Percentiles rank a stretch among this genome's conserved stretches.
phyloP scores from a whole-genome alignment of 2,113 vertebrate species.

The Melanerpes aurifrons region DNA sequence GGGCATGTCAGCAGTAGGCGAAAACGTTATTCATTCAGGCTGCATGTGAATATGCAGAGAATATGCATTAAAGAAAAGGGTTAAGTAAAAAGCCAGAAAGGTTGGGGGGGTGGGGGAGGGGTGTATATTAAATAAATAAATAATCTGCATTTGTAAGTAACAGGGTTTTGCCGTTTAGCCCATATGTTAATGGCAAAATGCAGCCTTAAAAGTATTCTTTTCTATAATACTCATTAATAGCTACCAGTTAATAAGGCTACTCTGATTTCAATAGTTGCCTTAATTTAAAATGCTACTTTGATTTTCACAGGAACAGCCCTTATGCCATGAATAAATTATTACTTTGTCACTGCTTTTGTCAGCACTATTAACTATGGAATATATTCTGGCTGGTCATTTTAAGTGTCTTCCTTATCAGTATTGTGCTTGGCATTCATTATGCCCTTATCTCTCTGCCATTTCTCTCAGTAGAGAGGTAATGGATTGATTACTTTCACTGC shows the following conservation, averaged over 20 bases:
- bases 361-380: slow-evolving; percentile 72
- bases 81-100: slow-evolving; percentile 52
- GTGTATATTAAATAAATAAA: background rate
- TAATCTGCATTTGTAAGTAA: background rate
- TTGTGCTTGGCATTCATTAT: slow-evolving; percentile 76
- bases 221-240: slow-evolving; percentile 32
- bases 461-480: slow-evolving; percentile 74
- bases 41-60: slow-evolving; percentile 38
- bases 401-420: slow-evolving; percentile 75
- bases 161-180: slow-evolving; percentile 48
- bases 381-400: slow-evolving; percentile 74
- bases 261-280: slow-evolving; percentile 58
- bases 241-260: slow-evolving; percentile 53
- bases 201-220: slow-evolving; percentile 37
- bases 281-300: slow-evolving; percentile 68
- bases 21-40: slow-evolving; percentile 41
- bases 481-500: slow-evolving; percentile 76
- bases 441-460: slow-evolving; percentile 76
- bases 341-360: slow-evolving; percentile 72
- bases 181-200: slow-evolving; percentile 30
- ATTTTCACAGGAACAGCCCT: slow-evolving; percentile 64
- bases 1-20: background rate
- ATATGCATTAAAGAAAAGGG: slow-evolving; percentile 32
- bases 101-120: background rate
- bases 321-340: slow-evolving; percentile 73